Evolutionary conservation across 2,113 vertebrate genomes (phyloP).

Genomic region (Dendrocopos noguchii): DNA sequence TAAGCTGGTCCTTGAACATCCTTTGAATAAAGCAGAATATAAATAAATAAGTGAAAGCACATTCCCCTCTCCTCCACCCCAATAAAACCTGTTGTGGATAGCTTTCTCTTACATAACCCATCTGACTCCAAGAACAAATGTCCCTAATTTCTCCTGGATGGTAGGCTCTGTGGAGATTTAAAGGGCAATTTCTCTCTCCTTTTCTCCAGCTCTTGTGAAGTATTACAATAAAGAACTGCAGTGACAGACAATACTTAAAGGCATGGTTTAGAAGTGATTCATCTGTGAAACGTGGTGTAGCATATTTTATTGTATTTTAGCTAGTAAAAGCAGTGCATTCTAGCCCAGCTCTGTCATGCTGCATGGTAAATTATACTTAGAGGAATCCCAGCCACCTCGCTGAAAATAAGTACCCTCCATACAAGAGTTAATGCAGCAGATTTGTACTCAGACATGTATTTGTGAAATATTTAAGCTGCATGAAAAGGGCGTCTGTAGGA

Average conservation of each 20-base stretch:
- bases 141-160: constrained; percentile 55
- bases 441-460: constrained; percentile 64
- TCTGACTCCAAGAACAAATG: constrained; percentile 54
- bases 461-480: constrained; percentile 71
- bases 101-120: constrained; percentile 19
- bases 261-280: constrained; percentile 58
- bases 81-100: constrained; percentile 29
- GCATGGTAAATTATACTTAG: constrained; percentile 56
- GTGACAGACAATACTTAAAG: constrained; percentile 55
- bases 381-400: constrained; percentile 46
- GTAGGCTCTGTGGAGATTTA: constrained; percentile 58
- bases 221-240: constrained; percentile 50
- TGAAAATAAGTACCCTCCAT: constrained; percentile 47
- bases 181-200: constrained; percentile 54
- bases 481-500: constrained; percentile 10
- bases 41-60: constrained; percentile 32
- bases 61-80: constrained; percentile 6
- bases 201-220: constrained; percentile 28
- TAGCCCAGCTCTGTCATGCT: constrained; percentile 34
- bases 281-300: constrained; percentile 44
- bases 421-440: constrained; percentile 51
- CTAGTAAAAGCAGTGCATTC: constrained; percentile 39
- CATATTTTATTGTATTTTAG: constrained; percentile 66
- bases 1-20: background rate
- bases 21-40: background rate